Evolutionary conservation across 2,113 vertebrate genomes (phyloP), one percentile per base, ranked within the genome.

Genomic region (Ammodytes dubius): DNA sequence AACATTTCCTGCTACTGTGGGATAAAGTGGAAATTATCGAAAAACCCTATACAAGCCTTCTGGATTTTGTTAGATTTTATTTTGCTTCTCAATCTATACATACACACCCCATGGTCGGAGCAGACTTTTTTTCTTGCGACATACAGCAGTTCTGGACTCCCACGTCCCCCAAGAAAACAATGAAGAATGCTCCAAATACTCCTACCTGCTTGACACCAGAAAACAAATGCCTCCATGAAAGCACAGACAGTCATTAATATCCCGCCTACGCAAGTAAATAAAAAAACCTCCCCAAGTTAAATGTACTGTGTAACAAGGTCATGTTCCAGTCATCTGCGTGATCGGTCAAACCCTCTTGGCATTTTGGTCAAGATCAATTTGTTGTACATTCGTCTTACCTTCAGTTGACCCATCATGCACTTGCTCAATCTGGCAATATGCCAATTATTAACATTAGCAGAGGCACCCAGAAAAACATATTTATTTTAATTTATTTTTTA

Each of bases 11-110:
- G 46, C 56, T 27, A 40, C 73, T 43, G 70, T 56, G 46, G 66
- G 57, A 67, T 72, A 45, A 73, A 69, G 56, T 76, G 52, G 68
- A 86, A 57, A 70, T 63, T 19, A 65, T 65, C 75, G 15, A 85
- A 87, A 84, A 66, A 11, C 27, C 27, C 27, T 27, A 27, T 27
- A 27, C 56, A 61, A 67, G 39, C 4, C 81, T 76, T 66, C n/a
- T 49, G 37, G 5, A 72, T 17, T n/a, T 3, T 71, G 79, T 64
- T 43, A 49, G 27, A 75, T 11, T n/a, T 46, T n/a, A n/a, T n/a
- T n/a, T n/a, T n/a, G n/a, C n/a, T 77, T 67, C 53, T 43, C 57
- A 7, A 0, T 64, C 35, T 35, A 57, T 57, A 45, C 7, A 6
- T 17, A n/a, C 42, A n/a, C 42, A 54, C 67, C 53, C 46, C 12